Percentiles rank a stretch among this genome's conserved stretches.
Conservation (phyloP, 2,888 invertebrate genomes). For the Chloroclysta siterata region DNA sequence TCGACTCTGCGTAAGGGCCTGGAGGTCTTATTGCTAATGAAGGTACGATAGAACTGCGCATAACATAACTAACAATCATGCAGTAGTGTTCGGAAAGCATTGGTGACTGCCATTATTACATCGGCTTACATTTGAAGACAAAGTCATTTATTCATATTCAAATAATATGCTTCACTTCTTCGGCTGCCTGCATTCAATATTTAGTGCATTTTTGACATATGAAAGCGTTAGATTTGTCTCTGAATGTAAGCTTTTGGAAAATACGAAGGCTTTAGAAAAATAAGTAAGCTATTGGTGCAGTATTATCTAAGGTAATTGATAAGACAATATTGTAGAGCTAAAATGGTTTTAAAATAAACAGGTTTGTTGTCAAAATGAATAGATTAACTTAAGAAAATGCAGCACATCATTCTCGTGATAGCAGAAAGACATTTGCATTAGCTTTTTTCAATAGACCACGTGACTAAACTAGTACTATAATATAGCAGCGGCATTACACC, state of each 20-base stretch:
- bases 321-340: not conserved
- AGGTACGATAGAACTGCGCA: slow-evolving; percentile 61
- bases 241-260: too few relatives aligned
- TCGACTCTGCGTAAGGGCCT: slow-evolving; percentile 65
- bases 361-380: not conserved
- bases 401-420: not conserved
- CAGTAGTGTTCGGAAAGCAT: not conserved
- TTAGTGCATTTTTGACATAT: too few relatives aligned
- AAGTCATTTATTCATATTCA: too few relatives aligned
- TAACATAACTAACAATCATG: slow-evolving; percentile 18
- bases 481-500: not conserved
- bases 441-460: not conserved
- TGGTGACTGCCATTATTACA: not conserved
- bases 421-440: not conserved
- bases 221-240: too few relatives aligned
- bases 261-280: too few relatives aligned
- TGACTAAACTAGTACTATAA: not conserved
- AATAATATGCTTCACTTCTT: too few relatives aligned
- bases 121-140: not conserved
- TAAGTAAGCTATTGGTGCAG: too few relatives aligned
- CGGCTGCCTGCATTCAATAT: too few relatives aligned
- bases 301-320: too few relatives aligned
- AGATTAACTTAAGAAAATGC: not conserved
- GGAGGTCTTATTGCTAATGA: slow-evolving; percentile 82
- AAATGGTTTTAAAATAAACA: too few relatives aligned